Evolutionary conservation across 2,888 invertebrate species (phyloP), one percentile per base, ranked within the genome.

Genomic region (Ischnura elegans): DNA sequence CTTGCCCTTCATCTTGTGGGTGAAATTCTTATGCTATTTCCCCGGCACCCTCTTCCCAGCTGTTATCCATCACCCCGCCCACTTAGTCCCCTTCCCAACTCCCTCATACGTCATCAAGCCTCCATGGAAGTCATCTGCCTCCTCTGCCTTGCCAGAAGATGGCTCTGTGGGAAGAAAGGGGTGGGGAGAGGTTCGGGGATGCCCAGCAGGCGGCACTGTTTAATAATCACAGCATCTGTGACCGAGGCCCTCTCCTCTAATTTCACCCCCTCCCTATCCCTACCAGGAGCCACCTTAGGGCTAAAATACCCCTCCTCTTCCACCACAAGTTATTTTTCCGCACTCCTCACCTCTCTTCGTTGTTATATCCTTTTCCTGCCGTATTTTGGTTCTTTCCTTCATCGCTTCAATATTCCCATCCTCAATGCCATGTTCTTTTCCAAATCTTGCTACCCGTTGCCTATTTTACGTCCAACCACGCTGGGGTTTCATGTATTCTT

Each of bases 211-310:
- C 90, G 61, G 90, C 90, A 66, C 61, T 61, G 55, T 90, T 90
- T 90, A 90, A 90, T 90, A 90, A 90, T 90, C 90, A 90, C 90
- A 55, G 90, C 90, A 90, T 90, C 90, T 90, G 90, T 43, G 90
- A 90, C 51, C 87, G 10, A 21, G 61, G 66, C 25, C 43, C 25
- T 45, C 42, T 90, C 42, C 42, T 66, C 66, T 66, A 25, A 3
- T 36, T 76, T 76, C 76, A 25, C n/a, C 76, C 76, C 76, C 76
- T 61, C 61, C 4, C 61, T 61, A n/a, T n/a, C n/a, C n/a, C n/a
- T n/a, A 61, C 16, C 36, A 25, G 61, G 29, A 21, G 25, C 76
- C 21, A 36, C 76, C 76, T 76, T n/a, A 29, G 16, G 76, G 29
- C 76, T 13, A 36, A 36, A 29, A 16, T 51, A 87, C 51, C 55